A percentile compares a stretch with the other conserved stretches of the same genome.
phyloP scores from a whole-genome alignment of 2,113 vertebrate genomes.

The Lichenostomus cassidix region DNA sequence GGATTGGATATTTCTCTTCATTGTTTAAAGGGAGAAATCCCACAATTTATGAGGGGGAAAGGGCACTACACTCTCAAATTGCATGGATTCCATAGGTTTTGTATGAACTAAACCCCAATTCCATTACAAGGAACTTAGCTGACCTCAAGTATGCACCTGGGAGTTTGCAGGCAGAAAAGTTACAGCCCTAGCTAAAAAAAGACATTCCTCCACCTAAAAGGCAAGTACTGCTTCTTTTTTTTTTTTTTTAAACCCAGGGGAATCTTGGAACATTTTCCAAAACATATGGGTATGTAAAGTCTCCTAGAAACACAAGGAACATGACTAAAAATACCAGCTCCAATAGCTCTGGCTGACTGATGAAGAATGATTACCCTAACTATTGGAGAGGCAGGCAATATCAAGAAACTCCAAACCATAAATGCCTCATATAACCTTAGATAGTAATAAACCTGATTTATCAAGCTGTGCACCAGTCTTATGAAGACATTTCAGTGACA shows the following conservation, averaged over 20 bases:
- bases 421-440: background rate
- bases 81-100: conserved; percentile 42
- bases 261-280: conserved; percentile 39
- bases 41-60: conserved; percentile 28
- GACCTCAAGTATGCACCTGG: conserved; percentile 56
- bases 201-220: conserved; percentile 42
- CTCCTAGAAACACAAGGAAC: conserved; percentile 18
- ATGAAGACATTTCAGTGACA: background rate
- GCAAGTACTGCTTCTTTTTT: background rate
- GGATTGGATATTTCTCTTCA: background rate
- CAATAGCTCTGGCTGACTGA: conserved; percentile 46
- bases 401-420: conserved; percentile 35
- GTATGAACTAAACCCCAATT: conserved; percentile 54
- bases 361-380: conserved; percentile 57
- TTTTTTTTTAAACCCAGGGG: background rate
- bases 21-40: conserved; percentile 48
- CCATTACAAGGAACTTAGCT: conserved; percentile 55
- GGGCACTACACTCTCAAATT: conserved; percentile 36
- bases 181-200: conserved; percentile 32
- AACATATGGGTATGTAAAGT: conserved; percentile 16
- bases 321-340: conserved; percentile 33
- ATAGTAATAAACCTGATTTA: conserved; percentile 17
- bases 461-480: background rate
- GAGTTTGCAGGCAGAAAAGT: conserved; percentile 41
- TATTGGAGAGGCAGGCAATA: conserved; percentile 24